Evolutionary conservation across 2,113 vertebrate genomes (phyloP).

Genomic region (Ariopsis seemanni): DNA sequence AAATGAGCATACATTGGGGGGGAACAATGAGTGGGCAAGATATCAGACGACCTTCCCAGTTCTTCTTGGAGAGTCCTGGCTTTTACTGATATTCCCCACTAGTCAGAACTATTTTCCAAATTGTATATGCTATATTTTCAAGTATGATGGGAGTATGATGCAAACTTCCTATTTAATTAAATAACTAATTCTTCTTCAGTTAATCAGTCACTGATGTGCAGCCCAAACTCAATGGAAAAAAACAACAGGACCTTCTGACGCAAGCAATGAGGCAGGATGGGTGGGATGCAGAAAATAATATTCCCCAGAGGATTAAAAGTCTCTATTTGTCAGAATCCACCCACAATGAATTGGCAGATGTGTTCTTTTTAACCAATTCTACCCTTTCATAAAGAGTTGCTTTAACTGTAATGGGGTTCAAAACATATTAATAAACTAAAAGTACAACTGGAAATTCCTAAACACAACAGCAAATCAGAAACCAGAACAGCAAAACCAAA

Average conservation of each 20-base stretch:
- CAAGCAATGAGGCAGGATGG: conserved; percentile 62
- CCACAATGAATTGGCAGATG: not conserved
- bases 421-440: not conserved
- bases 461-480: not conserved
- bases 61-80: not conserved
- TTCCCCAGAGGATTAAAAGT: conserved; percentile 56
- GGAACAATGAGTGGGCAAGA: not conserved
- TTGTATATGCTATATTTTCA: not conserved
- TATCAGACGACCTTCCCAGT: not conserved
- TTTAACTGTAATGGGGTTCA: not conserved
- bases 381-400: not conserved
- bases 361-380: not conserved
- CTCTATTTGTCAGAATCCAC: not conserved
- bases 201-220: conserved; percentile 33
- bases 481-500: not conserved
- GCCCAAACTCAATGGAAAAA: conserved; percentile 30
- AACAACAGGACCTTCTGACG: conserved; percentile 39
- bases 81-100: not conserved
- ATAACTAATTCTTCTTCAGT: conserved; percentile 34
- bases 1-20: not conserved
- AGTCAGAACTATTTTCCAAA: not conserved
- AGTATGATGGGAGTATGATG: not conserved
- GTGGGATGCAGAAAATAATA: conserved; percentile 62
- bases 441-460: not conserved
- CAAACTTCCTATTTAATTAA: conserved; percentile 30